These are phyloP conservation scores for Synergus itoensis DNA, from an alignment of 2,888 invertebrate species.

Conservation along the genomic window DNA sequence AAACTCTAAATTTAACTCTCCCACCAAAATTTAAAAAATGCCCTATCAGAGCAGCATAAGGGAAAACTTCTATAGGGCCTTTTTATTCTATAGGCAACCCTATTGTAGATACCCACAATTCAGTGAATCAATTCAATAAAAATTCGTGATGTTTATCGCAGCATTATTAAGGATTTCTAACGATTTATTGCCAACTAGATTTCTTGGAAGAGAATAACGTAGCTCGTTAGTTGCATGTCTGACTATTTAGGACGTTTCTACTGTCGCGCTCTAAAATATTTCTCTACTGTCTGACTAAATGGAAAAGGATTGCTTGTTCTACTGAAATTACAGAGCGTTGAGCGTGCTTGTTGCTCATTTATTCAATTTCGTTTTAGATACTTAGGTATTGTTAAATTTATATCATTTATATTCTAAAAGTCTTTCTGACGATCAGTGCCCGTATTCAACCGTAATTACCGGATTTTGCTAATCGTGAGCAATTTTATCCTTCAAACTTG, in stretches of 20 bases:
- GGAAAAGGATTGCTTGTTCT: conserved; percentile 23
- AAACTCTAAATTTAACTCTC: too few relatives aligned
- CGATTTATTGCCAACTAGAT: too few relatives aligned
- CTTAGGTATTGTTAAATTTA: background rate
- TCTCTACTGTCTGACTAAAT: conserved; percentile 15
- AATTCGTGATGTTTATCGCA: too few relatives aligned
- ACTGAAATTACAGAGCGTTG: background rate
- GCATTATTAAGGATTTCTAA: too few relatives aligned
- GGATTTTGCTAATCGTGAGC: background rate
- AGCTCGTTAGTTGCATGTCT: background rate
- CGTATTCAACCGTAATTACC: conserved; percentile 13
- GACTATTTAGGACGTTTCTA: conserved; percentile 21
- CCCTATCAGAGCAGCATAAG: too few relatives aligned
- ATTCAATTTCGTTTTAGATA: background rate
- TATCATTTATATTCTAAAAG: background rate
- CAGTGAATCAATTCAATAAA: too few relatives aligned
- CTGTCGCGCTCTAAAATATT: background rate
- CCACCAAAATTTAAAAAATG: too few relatives aligned
- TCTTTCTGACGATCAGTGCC: background rate
- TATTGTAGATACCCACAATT: too few relatives aligned
- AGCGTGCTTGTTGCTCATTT: background rate
- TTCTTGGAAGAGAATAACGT: background rate
- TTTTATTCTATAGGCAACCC: too few relatives aligned
- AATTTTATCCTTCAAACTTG: conserved; percentile 4
- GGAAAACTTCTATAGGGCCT: too few relatives aligned